Base-by-base conservation (phyloP, 1,140 invertebrate genomes). In the Tenebrio molitor region DNA sequence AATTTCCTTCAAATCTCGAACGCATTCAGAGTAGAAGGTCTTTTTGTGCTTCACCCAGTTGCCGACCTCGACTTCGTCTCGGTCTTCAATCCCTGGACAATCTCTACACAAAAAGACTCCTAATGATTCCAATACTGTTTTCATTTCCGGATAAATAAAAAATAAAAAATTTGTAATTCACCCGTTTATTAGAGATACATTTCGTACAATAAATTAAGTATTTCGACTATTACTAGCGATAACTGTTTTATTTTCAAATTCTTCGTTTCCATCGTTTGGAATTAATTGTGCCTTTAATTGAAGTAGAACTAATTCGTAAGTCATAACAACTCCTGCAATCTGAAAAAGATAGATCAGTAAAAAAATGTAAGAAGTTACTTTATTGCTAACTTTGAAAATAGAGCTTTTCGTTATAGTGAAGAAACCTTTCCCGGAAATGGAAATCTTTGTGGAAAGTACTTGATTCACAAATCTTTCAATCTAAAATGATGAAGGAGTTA, bases 261-360 rank as follows among this genome's bases (percentile, higher is more conserved):
- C 19, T 17, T 50, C 10, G 4, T 19, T 12, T 8, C 23, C 44
- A n/a, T 50, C 15, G 7, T 21, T 17, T 8, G 44, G 29, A 33
- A 33, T 50, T 21, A 50, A 21, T 4, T 17, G 15, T 10, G 19
- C 4, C 70, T 89, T 90, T 68, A 90, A 89, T 71, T 91, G 89
- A 23, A 91, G 83, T 25, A 91, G 80, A 53, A 91, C 89, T 1
- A 91, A 80, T 80, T 91, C 89, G 74, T 91, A 91, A 7, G 90
- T 91, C 0, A 90, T 88, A 50, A 91, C 89, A 2, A 89, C 90
- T 41, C 89, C 89, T 39, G 89, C 89, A 19, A 91, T 87, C 89
- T 91, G n/a, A n/a, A 78, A 74, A 86, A 85, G 65, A 21, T 10
- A 41, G 3, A 50, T 19, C 10, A 10, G 7, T 19, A 17, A 7